phyloP scores from a whole-genome alignment of 1,140 invertebrate species.

The Pogonus chalceus region DNA sequence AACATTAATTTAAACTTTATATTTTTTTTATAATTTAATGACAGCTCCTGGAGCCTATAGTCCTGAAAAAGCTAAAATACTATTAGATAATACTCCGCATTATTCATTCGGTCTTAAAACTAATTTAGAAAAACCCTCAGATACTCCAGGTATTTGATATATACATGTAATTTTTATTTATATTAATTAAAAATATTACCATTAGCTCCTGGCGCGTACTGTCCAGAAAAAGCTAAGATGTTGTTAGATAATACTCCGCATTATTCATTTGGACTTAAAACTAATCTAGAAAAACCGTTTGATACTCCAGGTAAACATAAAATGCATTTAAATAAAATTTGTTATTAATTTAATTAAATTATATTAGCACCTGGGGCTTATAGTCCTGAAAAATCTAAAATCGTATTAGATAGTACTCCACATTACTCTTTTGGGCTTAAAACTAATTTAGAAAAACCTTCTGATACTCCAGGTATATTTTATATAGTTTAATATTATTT shows the following conservation, averaged over 20 bases:
- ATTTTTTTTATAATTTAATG: too few species aligned
- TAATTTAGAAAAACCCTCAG: constrained; percentile 44
- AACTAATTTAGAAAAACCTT: constrained; percentile 25
- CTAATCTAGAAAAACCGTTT: constrained; percentile 28
- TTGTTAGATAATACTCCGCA: constrained; percentile 20
- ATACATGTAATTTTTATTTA: constrained; percentile 9
- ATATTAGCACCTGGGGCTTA: constrained; percentile 48
- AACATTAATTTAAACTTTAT: too few species aligned
- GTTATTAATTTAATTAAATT: constrained; percentile 20
- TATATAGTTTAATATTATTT: constrained; percentile 25
- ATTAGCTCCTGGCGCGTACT: constrained; percentile 64
- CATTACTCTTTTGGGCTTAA: constrained; percentile 49
- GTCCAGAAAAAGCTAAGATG: constrained; percentile 50
- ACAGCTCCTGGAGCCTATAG: constrained; percentile 60
- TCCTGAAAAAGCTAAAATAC: constrained; percentile 59
- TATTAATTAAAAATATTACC: constrained; percentile 22
- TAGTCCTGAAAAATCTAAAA: constrained; percentile 50
- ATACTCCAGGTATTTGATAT: constrained; percentile 46
- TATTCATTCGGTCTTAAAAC: constrained; percentile 58
- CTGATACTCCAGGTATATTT: constrained; percentile 29
- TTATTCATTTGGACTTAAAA: constrained; percentile 30
- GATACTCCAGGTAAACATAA: constrained; percentile 36
- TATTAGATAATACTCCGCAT: constrained; percentile 54
- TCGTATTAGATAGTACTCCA: constrained; percentile 44
- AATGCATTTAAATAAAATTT: constrained; percentile 8